Base-by-base conservation (phyloP, 2,888 invertebrate genomes). In the Lochmaea crataegi region DNA sequence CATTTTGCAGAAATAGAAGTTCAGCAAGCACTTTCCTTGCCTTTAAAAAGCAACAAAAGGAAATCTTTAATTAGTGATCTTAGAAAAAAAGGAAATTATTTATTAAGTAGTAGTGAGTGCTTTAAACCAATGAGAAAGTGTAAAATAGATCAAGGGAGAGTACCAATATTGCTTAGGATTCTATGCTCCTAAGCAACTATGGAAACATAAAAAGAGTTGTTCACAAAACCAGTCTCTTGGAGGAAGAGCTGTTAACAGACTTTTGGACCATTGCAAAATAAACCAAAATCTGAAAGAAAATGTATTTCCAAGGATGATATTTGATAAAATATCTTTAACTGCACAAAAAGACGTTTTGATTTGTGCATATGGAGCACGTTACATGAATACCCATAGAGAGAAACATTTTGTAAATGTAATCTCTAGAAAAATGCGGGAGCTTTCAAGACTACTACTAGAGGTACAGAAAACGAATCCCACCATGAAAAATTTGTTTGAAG, bases 51-150 rank as follows among this genome's bases (percentile, higher is more conserved):
- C 14, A 65, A 22, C 51, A 26, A 73, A n/a, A 64, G 71, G 65
- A 65, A 45, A 68, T 10, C 53, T 16, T 42, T 76, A 68, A 10
- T 76, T 11, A 22, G 18, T 48, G 12, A n/a, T 6, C 18, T 76
- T 42, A 38, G 76, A 22, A 76, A 68, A 58, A 76, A 76, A 53
- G 76, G 75, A 65, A 76, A 75, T 38, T 76, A 57, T 71, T 38
- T 76, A 51, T 65, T 51, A 45, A 61, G 58, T 32, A 71, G 68
- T 10, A 12, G 2, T 42, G 42, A 7, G 14, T 10, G n/a, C 42
- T 57, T 45, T 48, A 75, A 75, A 65, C 65, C 71, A n/a, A 68
- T 74, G 9, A 42, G 51, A 64, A 38, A 63, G 48, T 38, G 56
- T 9, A 16, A 26, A 22, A 12, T 1, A 26, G 38, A 42, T 12